phyloP scores from a whole-genome alignment of 2,888 invertebrate species.

The Pimpla rufipes region DNA sequence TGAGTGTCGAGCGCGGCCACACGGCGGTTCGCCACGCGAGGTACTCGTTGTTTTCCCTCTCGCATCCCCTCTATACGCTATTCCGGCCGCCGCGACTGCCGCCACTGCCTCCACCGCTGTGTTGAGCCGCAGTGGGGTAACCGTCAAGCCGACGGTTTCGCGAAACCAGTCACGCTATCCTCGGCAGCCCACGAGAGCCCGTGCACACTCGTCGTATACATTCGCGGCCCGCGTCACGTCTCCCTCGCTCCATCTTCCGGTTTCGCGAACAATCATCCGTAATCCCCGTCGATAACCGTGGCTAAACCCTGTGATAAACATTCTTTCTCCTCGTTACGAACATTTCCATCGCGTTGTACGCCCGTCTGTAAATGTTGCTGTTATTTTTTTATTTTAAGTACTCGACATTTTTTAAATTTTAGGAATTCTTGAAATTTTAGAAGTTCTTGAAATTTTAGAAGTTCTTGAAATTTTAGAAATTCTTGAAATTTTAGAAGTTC shows the following conservation, averaged over 20 bases:
- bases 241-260: not conserved
- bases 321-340: too few relatives aligned
- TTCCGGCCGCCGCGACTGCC: slow-evolving; percentile 73
- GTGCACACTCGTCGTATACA: slow-evolving; percentile 72
- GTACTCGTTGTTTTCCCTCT: slow-evolving; percentile 77
- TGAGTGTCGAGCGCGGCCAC: slow-evolving; percentile 83
- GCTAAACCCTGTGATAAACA: too few relatives aligned
- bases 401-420: too few relatives aligned
- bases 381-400: too few relatives aligned
- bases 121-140: slow-evolving; percentile 52
- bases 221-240: slow-evolving; percentile 15
- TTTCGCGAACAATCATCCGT: not conserved
- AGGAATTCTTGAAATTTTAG: too few relatives aligned
- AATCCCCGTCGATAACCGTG: not conserved
- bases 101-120: slow-evolving; percentile 62
- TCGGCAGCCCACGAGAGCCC: slow-evolving; percentile 64
- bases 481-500: too few relatives aligned
- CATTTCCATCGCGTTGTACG: too few relatives aligned
- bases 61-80: slow-evolving; percentile 65
- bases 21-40: slow-evolving; percentile 83
- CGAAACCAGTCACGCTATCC: slow-evolving; percentile 71
- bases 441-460: too few relatives aligned
- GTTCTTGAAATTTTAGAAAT: too few relatives aligned
- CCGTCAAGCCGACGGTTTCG: slow-evolving; percentile 62
- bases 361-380: too few relatives aligned